Evolutionary conservation across 2,113 vertebrate species (phyloP), one percentile per base, ranked within the genome.

Genomic region (Lipophrys pholis): DNA sequence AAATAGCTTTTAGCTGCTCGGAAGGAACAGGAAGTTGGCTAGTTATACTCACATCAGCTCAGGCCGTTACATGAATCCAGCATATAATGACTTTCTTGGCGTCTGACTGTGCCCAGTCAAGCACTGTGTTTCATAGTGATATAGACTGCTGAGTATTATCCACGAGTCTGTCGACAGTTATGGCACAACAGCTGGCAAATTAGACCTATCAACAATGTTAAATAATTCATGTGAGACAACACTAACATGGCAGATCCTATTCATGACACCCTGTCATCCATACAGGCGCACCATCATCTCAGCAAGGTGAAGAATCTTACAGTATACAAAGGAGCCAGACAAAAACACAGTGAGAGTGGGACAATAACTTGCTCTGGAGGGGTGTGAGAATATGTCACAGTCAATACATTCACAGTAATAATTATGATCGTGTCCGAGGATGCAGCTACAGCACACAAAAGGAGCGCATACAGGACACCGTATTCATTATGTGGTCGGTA

Each of bases 121-220:
- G 90, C 91, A 82, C 78, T 52, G 66, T 81, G 84, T 76, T 87
- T 70, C 81, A 72, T 75, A 82, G 77, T 58, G 83, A 89, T 90
- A 77, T 73, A 86, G 87, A 83, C 86, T 70, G 89, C 85, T 85
- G 85, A 89, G 90, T 87, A 82, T 91, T 90, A 90, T 88, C 89
- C 76, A 86, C 72, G 80, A 87, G 84, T 61, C 86, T 84, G 85
- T 74, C 59, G 86, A 90, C 86, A 86, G 88, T 90, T 90, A 89
- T 88, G 87, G 84, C 84, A 92, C 90, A 93, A 93, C 91, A 93
- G 91, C 91, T 93, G 91, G 91, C 88, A 92, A 93, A 93, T 93
- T 90, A 92, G 90, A 89, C 87, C 89, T 80, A 93, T 93, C 91
- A 93, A 52, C 66, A 60, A 89, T 89, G 87, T 82, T 92, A 87